Base-by-base conservation (phyloP, 1,140 invertebrate species). In the Eriocheir sinensis region DNA sequence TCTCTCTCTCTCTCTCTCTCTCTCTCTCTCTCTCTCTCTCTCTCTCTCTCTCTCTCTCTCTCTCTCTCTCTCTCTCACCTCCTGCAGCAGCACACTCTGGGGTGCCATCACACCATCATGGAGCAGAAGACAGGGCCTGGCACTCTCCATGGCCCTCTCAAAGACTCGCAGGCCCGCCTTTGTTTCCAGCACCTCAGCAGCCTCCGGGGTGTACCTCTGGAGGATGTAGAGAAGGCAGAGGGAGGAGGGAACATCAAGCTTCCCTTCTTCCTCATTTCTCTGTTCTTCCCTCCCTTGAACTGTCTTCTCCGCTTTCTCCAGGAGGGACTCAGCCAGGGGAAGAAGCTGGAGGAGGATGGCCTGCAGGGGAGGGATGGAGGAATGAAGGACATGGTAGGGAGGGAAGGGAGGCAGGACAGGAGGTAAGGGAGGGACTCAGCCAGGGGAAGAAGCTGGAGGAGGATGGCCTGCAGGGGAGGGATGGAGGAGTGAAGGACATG, bases 181-280 rank as follows among this genome's bases (percentile, higher is more conserved):
- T 9, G 41, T 72, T 30, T 88, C 92, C 48, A 93, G 88, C 8
- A 93, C 85, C 34, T 89, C 53, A 40, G 48, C 53, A 30, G 92
- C 72, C 2, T 30, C 36, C 3, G 83, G 48, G 0, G 83, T 72
- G 17, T 88, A 93, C 6, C 38, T 83, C 3, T 60, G 92, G 12
- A 93, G 79, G 34, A 93, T 93, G 44, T 93, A 93, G n/a, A 72
- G 88, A 17, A 93, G 85, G 34, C 44, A 72, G 17, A 72, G 79
- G 36, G 92, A 93, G 27, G 83, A n/a, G 53, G 30, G 15, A 40
- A 8, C 0, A 89, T 93, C 92, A 60, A 93, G 81, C 15, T 83
- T 38, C n/a, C 34, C 21, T 60, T 88, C 92, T 36, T 79, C 44
- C 30, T 86, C 40, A 4, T 72, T n/a, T 21, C n/a, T 4, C 21